Conservation (phyloP, 30 jellyfish, hydroid and myxozoan genomes). For the Pseudorhiza aurosa region DNA sequence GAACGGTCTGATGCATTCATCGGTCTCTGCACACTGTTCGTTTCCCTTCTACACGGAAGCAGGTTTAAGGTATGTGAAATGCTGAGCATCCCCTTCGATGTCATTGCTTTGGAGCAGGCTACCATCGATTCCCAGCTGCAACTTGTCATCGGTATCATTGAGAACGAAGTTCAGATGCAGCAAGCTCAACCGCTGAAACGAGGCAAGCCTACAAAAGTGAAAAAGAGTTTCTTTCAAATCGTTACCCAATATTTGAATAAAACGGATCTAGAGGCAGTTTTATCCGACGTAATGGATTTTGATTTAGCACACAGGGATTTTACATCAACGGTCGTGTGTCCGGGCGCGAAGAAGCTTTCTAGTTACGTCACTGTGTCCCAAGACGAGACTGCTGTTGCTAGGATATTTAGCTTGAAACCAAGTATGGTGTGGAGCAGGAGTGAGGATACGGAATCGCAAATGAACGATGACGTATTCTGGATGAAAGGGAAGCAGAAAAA, state of each 20-base stretch:
- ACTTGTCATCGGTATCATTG: conserved; percentile 56
- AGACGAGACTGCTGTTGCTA: conserved; percentile 62
- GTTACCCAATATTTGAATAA: conserved; percentile 54
- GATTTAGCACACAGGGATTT: not conserved
- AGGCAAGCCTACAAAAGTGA: conserved; percentile 57
- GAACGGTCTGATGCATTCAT: conserved; percentile 75
- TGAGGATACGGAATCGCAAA: conserved; percentile 1
- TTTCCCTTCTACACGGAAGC: conserved; percentile 47
- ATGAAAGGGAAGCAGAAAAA: not conserved
- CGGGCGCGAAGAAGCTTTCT: conserved; percentile 63
- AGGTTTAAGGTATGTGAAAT: conserved; percentile 24
- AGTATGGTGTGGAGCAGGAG: conserved; percentile 35
- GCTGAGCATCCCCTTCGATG: conserved; percentile 64
- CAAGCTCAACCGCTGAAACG: conserved; percentile 38
- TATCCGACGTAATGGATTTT: conserved; percentile 28
- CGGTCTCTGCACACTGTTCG: conserved; percentile 63
- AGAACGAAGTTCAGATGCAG: conserved; percentile 37
- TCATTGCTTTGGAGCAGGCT: conserved; percentile 66
- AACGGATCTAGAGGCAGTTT: conserved; percentile 31
- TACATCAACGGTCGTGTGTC: conserved; percentile 21
- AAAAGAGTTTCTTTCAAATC: conserved; percentile 40
- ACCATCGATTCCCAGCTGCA: conserved; percentile 65
- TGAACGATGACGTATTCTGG: conserved; percentile 22
- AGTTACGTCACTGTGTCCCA: conserved; percentile 54
- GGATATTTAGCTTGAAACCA: conserved; percentile 64